Conservation (phyloP, 2,888 invertebrate genomes). For the Latheticus oryzae region DNA sequence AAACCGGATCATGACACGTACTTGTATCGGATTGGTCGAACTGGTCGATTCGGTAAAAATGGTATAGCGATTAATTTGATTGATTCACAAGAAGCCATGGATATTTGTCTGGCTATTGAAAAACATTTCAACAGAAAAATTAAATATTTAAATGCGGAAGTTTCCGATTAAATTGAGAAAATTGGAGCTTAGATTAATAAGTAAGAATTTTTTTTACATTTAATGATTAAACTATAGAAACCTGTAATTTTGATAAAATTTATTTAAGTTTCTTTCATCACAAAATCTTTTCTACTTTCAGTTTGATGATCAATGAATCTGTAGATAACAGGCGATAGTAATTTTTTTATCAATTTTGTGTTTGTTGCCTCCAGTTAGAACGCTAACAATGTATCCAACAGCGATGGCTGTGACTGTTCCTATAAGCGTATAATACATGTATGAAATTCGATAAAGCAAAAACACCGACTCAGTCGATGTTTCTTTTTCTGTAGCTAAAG, state of each 20-base stretch:
- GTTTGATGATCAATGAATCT: conserved; percentile 66
- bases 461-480: conserved; percentile 68
- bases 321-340: conserved; percentile 74
- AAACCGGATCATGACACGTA: conserved; percentile 97
- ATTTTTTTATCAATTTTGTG: conserved; percentile 72
- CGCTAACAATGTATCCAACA: conserved; percentile 77
- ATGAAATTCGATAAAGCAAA: conserved; percentile 77
- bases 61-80: conserved; percentile 97
- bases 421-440: conserved; percentile 82
- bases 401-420: conserved; percentile 75
- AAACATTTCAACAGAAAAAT: conserved; percentile 91
- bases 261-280: conserved; percentile 19
- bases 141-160: conserved; percentile 84
- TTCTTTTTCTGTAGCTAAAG: conserved; percentile 46
- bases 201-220: too few species aligned
- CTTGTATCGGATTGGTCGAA: conserved; percentile 95
- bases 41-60: conserved; percentile 97
- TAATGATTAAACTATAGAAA: too few species aligned
- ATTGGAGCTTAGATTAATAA: conserved; percentile 71
- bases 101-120: conserved; percentile 83
- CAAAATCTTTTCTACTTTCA: too few species aligned
- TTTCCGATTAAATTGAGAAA: conserved; percentile 93
- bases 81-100: conserved; percentile 80
- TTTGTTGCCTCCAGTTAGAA: conserved; percentile 73
- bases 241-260: too few species aligned